Evolutionary conservation across 2,113 vertebrate genomes (phyloP), one percentile per base, ranked within the genome.

Genomic region (Proterorhinus semilunaris): DNA sequence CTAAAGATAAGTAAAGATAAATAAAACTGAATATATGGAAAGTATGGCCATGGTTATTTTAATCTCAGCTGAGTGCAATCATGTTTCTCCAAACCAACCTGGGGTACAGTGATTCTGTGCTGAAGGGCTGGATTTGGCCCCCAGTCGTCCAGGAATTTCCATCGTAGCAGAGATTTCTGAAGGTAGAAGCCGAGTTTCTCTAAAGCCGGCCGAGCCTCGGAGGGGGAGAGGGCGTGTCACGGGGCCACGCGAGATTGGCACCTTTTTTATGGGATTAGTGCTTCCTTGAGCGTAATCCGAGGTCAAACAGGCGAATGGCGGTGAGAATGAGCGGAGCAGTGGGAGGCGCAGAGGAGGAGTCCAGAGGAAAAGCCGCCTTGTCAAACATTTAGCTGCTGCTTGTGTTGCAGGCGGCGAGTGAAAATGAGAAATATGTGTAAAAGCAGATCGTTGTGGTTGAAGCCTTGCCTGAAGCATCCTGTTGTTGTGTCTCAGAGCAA

Each of bases 211-310:
- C 36, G 62, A 67, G 68, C 68, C 66, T 50, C 46, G 53, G 71
- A 21, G 62, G 69, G 81, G 79, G 15, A 65, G 48, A 72, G 81
- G 82, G 83, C 50, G 69, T 82, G 43, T 74, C 66, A 45, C 58
- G 62, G 66, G 76, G 63, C 52, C 61, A 5, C 71, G 62, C 73
- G 72, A 81, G 88, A 90, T 88, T 86, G 87, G 74, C 85, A 87
- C 77, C 82, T 90, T 82, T 36, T 88, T 89, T 74, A 82, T 76
- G 75, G 90, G 92, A 91, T 93, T 91, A 91, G 87, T 74, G 85
- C 87, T 81, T 86, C 72, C 83, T 87, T 89, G 82, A 90, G 66
- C 36, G 86, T 91, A 91, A 92, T 92, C 91, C 87, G 84, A 87
- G 89, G 88, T 88, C 89, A 84, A 27, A 87, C 83, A 81, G 81